Evolutionary conservation across 2,888 invertebrate species (phyloP).

Genomic region (Pseudoips prasinana): DNA sequence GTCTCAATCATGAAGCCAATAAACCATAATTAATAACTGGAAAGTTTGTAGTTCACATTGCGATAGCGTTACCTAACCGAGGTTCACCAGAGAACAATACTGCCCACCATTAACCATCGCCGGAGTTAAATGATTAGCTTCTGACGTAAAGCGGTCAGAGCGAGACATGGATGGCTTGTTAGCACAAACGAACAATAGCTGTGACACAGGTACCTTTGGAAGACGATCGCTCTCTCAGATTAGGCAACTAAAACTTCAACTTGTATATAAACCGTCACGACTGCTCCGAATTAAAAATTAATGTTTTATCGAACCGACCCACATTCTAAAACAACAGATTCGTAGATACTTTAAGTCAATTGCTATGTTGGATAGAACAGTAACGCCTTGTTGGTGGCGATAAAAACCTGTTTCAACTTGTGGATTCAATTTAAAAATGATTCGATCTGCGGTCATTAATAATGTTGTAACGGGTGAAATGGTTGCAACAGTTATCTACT

Average conservation of each 20-base stretch:
- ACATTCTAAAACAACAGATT: conserved; percentile 41
- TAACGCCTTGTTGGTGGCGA: conserved; percentile 12
- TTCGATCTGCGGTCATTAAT: conserved; percentile 31
- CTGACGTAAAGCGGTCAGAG: conserved; percentile 69
- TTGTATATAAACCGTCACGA: conserved; percentile 47
- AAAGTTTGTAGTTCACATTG: conserved; percentile 52
- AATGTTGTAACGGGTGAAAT: conserved; percentile 27
- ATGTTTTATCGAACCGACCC: conserved; percentile 47
- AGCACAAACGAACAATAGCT: conserved; percentile 45
- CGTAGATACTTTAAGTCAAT: conserved; percentile 12
- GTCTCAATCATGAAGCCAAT: conserved; percentile 41
- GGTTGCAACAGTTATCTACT: conserved; percentile 23
- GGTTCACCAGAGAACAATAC: conserved; percentile 49
- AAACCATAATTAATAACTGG: conserved; percentile 66
- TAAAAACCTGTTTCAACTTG: conserved; percentile 21
- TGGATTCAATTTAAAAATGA: conserved; percentile 29
- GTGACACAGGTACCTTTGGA: conserved; percentile 29
- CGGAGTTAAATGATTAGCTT: conserved; percentile 61
- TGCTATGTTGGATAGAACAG: conserved; percentile 17
- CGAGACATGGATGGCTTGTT: conserved; percentile 45
- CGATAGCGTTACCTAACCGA: conserved; percentile 31
- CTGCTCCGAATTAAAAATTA: conserved; percentile 57
- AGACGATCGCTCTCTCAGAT: conserved; percentile 36
- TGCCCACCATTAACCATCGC: conserved; percentile 45
- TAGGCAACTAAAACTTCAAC: conserved; percentile 32